Base-by-base conservation (phyloP, 2,888 invertebrate genomes). In the Pseudococcus jackbeardsleyi region DNA sequence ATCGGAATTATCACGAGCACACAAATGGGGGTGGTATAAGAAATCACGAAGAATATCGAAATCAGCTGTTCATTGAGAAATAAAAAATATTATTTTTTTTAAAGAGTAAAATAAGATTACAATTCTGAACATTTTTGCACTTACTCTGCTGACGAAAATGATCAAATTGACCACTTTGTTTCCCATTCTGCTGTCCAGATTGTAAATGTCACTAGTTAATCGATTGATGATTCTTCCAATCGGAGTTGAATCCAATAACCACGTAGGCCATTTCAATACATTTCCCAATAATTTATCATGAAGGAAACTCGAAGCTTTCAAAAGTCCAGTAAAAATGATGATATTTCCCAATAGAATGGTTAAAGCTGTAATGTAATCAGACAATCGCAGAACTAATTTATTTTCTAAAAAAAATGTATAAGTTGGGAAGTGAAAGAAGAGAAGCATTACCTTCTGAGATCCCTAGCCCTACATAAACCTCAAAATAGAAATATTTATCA, bases 181-280 rank as follows among this genome's bases (percentile, higher is more conserved):
- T n/a, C 79, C 79, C 9, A 82, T 82, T n/a, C 22, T 89, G 85
- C 89, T 93, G 92, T 95, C 95, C 93, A 95, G 91, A 90, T 94
- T 93, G 91, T 95, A 95, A 90, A 95, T 92, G 92, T 95, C 95
- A 94, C 95, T 91, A 12, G 91, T 90, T 85, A 91, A 91, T 33
- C 91, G 90, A 54, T 89, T 89, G 50, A 91, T 91, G 90, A 93
- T 92, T 90, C 93, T 92, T 91, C 93, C 93, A 89, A 91, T 91
- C 89, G 93, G 93, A 90, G 92, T 93, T 90, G 92, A 92, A 91
- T 93, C 93, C 91, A 93, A 93, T 91, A 93, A 93, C 90, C 91
- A 91, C 91, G 93, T 91, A 12, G 92, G 92, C 89, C 92, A 92
- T 90, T 91, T 92, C 91, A 96, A 92, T 91, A 95, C 93, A 39